Evolutionary conservation across 2,888 invertebrate genomes (phyloP).

Genomic region (Epistrophe grossulariae): DNA sequence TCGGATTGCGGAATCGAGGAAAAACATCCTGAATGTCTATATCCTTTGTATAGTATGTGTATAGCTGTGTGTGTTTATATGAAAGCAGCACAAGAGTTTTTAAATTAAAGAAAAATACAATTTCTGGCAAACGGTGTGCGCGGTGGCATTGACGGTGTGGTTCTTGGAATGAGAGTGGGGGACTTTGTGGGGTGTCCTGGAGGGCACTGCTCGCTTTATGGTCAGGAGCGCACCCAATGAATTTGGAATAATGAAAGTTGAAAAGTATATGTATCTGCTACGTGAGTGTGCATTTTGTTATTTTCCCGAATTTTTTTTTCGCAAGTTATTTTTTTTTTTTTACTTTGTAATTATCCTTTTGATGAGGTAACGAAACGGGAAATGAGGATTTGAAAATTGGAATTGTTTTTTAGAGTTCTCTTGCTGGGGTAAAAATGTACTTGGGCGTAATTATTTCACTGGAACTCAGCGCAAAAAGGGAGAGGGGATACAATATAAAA

Average conservation of each 20-base stretch:
- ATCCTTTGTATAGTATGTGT: constrained; percentile 28
- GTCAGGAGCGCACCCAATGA: constrained; percentile 75
- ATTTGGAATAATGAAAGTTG: constrained; percentile 74
- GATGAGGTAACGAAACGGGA: constrained; percentile 76
- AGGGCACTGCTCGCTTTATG: constrained; percentile 71
- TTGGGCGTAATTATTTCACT: constrained; percentile 60
- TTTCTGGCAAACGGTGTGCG: constrained; percentile 62
- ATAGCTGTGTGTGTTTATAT: constrained; percentile 39
- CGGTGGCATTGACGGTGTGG: background rate
- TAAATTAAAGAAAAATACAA: constrained; percentile 75
- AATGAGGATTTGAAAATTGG: constrained; percentile 76
- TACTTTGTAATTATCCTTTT: constrained; percentile 73
- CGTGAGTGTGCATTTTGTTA: constrained; percentile 72
- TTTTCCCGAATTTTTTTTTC: constrained; percentile 40
- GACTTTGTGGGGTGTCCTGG: constrained; percentile 28
- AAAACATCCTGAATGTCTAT: constrained; percentile 67
- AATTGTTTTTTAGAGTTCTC: constrained; percentile 60
- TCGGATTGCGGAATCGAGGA: constrained; percentile 75
- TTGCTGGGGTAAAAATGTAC: constrained; percentile 26
- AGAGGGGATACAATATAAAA: background rate
- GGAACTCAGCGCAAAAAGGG: constrained; percentile 9
- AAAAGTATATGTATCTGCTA: constrained; percentile 59
- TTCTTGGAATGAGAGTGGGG: too few species aligned
- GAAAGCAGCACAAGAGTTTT: constrained; percentile 61
- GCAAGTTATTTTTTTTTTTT: constrained; percentile 32